Conservation (phyloP, 2,113 vertebrate species). For the Saccopteryx leptura region DNA sequence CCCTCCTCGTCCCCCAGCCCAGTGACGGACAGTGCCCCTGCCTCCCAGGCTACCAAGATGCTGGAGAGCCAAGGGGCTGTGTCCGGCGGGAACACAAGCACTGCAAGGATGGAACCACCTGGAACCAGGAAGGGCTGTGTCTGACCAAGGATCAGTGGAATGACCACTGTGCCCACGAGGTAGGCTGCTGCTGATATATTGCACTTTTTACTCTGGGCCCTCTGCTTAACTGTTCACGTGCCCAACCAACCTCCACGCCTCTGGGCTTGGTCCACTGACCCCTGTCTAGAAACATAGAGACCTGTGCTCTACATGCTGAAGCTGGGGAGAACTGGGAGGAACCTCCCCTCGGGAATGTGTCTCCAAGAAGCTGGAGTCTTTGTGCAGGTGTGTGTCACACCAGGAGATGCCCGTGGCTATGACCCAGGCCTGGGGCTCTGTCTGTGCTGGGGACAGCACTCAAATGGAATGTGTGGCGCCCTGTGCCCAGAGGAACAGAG, state of each 20-base stretch:
- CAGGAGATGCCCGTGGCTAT: constrained; percentile 90
- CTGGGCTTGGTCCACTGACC: neutral
- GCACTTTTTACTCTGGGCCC: neutral
- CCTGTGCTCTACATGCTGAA: neutral
- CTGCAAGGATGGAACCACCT: constrained; percentile 88
- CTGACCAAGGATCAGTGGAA: constrained; percentile 90
- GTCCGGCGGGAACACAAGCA: constrained; percentile 84
- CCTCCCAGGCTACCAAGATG: constrained; percentile 86
- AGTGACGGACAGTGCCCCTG: constrained; percentile 92
- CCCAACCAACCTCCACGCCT: neutral
- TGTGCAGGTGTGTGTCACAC: constrained; percentile 91
- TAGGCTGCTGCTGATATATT: constrained; percentile 56
- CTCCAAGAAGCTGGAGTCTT: neutral
- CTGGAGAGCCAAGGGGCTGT: constrained; percentile 84
- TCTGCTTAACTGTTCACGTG: neutral
- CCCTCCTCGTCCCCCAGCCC: constrained; percentile 87
- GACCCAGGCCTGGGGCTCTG: constrained; percentile 93
- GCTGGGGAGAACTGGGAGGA: neutral
- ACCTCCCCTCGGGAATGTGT: neutral
- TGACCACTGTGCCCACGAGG: constrained; percentile 92
- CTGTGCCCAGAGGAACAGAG: constrained; percentile 85
- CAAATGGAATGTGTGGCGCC: constrained; percentile 85
- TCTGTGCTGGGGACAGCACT: constrained; percentile 87
- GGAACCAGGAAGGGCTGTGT: constrained; percentile 93
- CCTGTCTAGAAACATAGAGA: neutral